Evolutionary conservation across 2,797 vertebrate species (phyloP), one percentile per base, ranked within the genome.

Genomic region (Danio albolineatus): DNA sequence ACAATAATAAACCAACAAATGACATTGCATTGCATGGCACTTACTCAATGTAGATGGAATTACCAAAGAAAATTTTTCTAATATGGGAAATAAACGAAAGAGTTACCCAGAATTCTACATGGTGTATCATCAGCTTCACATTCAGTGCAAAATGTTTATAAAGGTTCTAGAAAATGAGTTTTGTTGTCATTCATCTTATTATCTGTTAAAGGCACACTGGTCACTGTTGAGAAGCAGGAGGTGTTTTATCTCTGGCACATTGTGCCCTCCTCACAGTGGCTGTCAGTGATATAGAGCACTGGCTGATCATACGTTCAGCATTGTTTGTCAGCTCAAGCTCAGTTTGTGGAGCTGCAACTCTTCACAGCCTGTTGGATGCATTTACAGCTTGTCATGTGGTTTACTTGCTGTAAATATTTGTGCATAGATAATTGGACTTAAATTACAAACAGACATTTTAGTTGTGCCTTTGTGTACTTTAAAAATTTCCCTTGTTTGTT

Each of bases 191-290:
- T 57, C 41, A 8, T 57, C 53, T 59, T 44, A 73, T 57, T 39
- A 41, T 10, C 4, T 51, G 44, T 74, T 60, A 5, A 54, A 64
- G 13, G 12, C 16, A 48, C 49, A 14, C n/a, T n/a, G n/a, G n/a
- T n/a, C 10, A 3, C 13, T 44, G 59, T n/a, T 36, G 17, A 12
- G 39, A 67, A 46, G 41, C 21, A 38, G 43, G 59, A 39, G 67
- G 76, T 21, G 54, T 41, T 78, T 70, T 59, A 70, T 70, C 65
- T 78, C 43, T 41, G 54, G 53, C 65, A 77, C 14, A 14, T 60
- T 60, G 76, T 38, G 49, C 54, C 43, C 12, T 21, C 54, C 76
- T 39, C 54, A 7, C 53, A 49, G 64, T 39, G 76, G 13, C 64
- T 69, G 12, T 49, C 56, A 7, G n/a, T 59, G 12, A 70, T 78